Base-by-base conservation (phyloP, 2,113 vertebrate genomes). In the Dolichallabes microphthalmus region DNA sequence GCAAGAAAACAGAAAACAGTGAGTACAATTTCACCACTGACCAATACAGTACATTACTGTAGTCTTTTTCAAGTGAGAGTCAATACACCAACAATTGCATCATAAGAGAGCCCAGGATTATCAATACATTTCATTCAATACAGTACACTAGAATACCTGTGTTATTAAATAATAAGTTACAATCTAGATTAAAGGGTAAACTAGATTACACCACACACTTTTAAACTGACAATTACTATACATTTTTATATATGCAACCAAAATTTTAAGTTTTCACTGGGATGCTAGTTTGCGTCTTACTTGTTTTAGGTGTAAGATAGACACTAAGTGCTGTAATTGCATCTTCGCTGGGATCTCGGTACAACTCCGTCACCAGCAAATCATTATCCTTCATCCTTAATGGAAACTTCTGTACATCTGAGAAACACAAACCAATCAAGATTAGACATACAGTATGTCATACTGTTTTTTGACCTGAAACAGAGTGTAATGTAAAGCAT, bases 371-470 rank as follows among this genome's bases (percentile, higher is more conserved):
- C 92, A 97, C 97, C 68, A 98, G 93, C 27, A 98, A 93, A 19
- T 98, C 97, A 0, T 98, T 98, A 84, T 98, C 97, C 87, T 98
- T 98, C 96, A 98, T 98, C 83, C 97, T 94, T 83, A 97, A 91
- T 0, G 97, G 96, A 68, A 96, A 96, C 91, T 98, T 98, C 93
- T 98, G 97, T 1, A 97, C 97, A 4, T 98, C 97, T 97, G 85
- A 6, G 7, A 58, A 45, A 84, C 17, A 50, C 57, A 79, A n/a
- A 14, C 30, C 76, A 80, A 32, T 50, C 10, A 60, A 45, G 45
- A 4, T 73, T 22, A 73, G 35, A 45, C 35, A 71, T 13, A 74
- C 14, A n/a, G 39, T 52, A 74, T n/a, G n/a, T n/a, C n/a, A n/a
- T n/a, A n/a, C n/a, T n/a, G n/a, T 27, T 8, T 32, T 17, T 19